Conservation (phyloP, 2,113 vertebrate genomes). For the Pantherophis guttatus region DNA sequence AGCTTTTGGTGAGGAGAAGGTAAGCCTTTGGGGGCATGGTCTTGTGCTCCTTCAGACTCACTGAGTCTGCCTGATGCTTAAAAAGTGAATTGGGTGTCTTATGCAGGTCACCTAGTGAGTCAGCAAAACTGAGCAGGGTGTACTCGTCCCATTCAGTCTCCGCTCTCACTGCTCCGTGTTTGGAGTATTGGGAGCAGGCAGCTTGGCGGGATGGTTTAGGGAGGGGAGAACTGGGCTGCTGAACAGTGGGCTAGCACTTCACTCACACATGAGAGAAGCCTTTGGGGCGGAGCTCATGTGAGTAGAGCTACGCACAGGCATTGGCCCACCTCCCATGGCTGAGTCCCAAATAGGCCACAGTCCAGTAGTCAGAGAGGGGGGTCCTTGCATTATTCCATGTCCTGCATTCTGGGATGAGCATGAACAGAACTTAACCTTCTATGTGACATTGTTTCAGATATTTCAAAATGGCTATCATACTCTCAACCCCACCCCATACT, state of each 20-base stretch:
- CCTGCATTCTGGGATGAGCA: not conserved
- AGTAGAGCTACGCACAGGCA: not conserved
- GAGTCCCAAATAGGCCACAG: not conserved
- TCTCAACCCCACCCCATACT: not conserved
- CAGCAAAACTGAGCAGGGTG: not conserved
- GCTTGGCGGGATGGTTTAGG: rapidly evolving
- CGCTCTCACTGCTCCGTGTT: not conserved
- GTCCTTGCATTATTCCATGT: not conserved
- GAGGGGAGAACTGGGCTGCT: not conserved
- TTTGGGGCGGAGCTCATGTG: not conserved
- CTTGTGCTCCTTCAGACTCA: not conserved
- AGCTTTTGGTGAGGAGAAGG: not conserved
- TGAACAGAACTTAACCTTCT: not conserved
- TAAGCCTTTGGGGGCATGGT: not conserved
- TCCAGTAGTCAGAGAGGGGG: not conserved
- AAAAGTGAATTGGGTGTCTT: not conserved
- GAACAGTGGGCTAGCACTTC: not conserved
- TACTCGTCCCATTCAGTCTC: not conserved
- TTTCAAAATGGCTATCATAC: not conserved
- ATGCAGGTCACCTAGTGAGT: not conserved
- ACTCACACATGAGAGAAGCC: not conserved
- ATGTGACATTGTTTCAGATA: not conserved
- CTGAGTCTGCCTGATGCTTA: not conserved
- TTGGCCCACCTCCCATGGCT: not conserved
- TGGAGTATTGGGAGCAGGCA: not conserved